A percentile compares a stretch with the other conserved stretches of the same genome.
Evolutionary conservation across 2,888 invertebrate species (phyloP).

Genomic region (Nasonia oneida): DNA sequence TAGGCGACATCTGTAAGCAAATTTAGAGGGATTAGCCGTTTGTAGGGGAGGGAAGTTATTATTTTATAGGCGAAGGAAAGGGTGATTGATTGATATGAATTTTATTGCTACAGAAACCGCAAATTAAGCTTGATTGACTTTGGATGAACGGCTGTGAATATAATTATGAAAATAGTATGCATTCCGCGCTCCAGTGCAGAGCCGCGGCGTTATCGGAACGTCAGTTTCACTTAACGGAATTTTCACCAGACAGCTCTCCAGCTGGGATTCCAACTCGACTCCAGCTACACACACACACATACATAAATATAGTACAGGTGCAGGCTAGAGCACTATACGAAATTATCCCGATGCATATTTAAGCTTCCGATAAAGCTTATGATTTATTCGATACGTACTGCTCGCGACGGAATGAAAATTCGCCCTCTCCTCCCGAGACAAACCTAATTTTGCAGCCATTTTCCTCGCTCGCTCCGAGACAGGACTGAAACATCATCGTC

Average conservation of each 20-base stretch:
- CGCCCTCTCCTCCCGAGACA: background rate
- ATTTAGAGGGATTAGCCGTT: conserved; percentile 16
- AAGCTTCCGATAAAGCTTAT: background rate
- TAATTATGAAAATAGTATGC: background rate
- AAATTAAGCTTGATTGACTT: background rate
- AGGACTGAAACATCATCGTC: background rate
- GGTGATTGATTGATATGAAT: background rate
- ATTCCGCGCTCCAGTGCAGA: background rate
- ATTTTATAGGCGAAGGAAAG: background rate
- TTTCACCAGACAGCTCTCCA: background rate
- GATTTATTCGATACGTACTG: background rate
- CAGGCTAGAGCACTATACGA: background rate
- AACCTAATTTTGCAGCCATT: background rate
- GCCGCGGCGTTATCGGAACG: background rate
- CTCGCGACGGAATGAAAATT: background rate
- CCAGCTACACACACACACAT: background rate
- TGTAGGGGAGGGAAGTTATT: background rate
- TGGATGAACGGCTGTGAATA: background rate
- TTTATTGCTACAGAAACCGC: background rate
- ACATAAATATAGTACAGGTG: background rate
- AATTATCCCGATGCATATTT: conserved; percentile 9
- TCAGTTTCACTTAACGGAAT: background rate
- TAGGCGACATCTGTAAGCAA: conserved; percentile 59
- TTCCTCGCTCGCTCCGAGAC: background rate
- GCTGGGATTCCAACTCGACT: background rate